Percentiles rank a stretch among this genome's conserved stretches.
Evolutionary conservation across 2,888 invertebrate genomes (phyloP).

Genomic region (Zeuzera pyrina): DNA sequence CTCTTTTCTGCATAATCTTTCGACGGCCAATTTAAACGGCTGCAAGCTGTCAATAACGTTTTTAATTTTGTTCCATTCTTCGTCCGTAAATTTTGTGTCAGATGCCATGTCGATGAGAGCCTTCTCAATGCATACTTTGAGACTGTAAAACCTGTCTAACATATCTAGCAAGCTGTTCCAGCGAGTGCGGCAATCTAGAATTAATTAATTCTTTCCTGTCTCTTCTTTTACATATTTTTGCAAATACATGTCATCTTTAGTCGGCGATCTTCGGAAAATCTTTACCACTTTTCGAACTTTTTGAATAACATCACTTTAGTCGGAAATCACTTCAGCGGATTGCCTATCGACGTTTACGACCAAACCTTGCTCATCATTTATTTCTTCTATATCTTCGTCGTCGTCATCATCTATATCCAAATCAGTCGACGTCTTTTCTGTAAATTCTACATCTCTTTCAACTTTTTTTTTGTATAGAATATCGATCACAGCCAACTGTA

Average conservation of each 20-base stretch:
- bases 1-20: constrained; percentile 7
- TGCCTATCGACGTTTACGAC: constrained; percentile 7
- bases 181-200: constrained; percentile 14
- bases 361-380: constrained; percentile 3
- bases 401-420: constrained; percentile 6
- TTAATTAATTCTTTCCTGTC: constrained; percentile 11
- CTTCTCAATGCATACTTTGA: constrained; percentile 10
- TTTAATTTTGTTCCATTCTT: constrained; percentile 7
- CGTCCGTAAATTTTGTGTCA: constrained; percentile 6
- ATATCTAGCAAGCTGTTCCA: constrained; percentile 16
- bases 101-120: constrained; percentile 4
- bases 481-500: constrained; percentile 17
- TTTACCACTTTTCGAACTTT: constrained; percentile 17
- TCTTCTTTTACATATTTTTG: constrained; percentile 11
- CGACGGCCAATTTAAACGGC: not conserved
- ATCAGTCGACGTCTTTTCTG: constrained; percentile 1
- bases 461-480: constrained; percentile 15
- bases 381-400: constrained; percentile 7
- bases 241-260: constrained; percentile 17
- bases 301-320: constrained; percentile 12
- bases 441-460: no score
- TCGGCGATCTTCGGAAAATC: constrained; percentile 14
- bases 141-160: constrained; percentile 12
- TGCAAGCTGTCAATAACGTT: not conserved
- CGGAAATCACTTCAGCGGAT: constrained; percentile 8